A percentile compares a stretch with the other conserved stretches of the same genome.
phyloP scores from a whole-genome alignment of 2,113 vertebrate genomes.

The Merops nubicus region DNA sequence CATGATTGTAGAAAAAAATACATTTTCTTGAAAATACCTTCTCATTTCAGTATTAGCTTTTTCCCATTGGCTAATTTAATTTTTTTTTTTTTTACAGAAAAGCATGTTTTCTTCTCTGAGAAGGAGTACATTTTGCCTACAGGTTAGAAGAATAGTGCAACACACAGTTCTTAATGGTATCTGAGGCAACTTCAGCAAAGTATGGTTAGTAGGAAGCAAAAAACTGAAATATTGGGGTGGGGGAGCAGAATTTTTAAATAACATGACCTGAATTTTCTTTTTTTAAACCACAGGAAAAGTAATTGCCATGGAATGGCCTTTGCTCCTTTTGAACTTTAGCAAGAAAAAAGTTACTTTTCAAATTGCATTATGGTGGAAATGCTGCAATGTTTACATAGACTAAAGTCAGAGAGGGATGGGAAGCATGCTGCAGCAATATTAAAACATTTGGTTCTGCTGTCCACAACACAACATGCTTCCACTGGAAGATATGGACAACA shows the following conservation, averaged over 20 bases:
- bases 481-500: constrained; percentile 7
- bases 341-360: constrained; percentile 4
- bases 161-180: background rate
- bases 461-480: background rate
- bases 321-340: constrained; percentile 23
- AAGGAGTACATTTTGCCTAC: background rate
- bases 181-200: background rate
- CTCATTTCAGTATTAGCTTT: background rate
- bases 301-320: constrained; percentile 2
- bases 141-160: background rate
- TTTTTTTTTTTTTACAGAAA: background rate
- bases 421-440: background rate
- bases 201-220: background rate
- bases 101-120: background rate
- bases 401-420: background rate
- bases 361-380: background rate
- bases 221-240: background rate
- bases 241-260: background rate
- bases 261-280: background rate
- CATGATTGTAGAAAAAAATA: background rate
- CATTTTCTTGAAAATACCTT: background rate
- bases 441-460: constrained; percentile 27
- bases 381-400: constrained; percentile 1
- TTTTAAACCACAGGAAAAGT: background rate
- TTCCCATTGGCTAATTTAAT: background rate